These are phyloP conservation scores for Plumapathes pennacea DNA, from an alignment of 92 coral and sea anemone genomes.

Conservation along the genomic window DNA sequence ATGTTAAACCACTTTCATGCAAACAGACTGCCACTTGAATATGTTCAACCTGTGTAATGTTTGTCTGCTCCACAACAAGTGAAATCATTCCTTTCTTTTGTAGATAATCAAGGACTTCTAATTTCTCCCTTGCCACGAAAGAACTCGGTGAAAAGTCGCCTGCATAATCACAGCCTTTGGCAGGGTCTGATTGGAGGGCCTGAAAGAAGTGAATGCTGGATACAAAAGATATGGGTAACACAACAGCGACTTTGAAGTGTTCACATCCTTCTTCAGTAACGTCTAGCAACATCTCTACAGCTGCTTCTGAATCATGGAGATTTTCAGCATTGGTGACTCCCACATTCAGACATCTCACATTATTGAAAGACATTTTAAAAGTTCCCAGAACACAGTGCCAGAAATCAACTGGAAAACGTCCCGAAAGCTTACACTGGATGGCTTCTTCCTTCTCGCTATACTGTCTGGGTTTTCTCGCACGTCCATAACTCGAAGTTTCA, in stretches of 20 bases:
- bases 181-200: too few relatives aligned
- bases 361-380: slow-evolving; percentile 2
- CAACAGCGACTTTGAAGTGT: too few relatives aligned
- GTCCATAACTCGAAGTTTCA: too few relatives aligned
- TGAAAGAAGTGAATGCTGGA: too few relatives aligned
- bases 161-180: too few relatives aligned
- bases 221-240: too few relatives aligned
- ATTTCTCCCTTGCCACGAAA: slow-evolving; percentile 13
- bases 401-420: too few relatives aligned
- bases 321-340: not conserved
- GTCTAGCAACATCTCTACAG: not conserved
- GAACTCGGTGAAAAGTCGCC: slow-evolving; percentile 17
- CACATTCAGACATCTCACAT: not conserved
- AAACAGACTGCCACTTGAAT: slow-evolving; percentile 72
- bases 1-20: slow-evolving; percentile 59
- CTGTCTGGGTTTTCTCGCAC: too few relatives aligned
- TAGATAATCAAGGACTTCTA: slow-evolving; percentile 61
- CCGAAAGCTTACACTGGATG: too few relatives aligned
- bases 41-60: slow-evolving; percentile 12
- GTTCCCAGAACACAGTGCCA: slow-evolving; percentile 37
- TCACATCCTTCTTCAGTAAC: too few relatives aligned
- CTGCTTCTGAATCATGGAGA: not conserved
- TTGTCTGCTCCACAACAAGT: slow-evolving; percentile 37
- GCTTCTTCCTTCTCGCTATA: too few relatives aligned
- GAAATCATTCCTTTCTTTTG: slow-evolving; percentile 60